Percentiles rank a stretch among this genome's conserved stretches.
Conservation (phyloP, 2,797 vertebrate species). For the Xiphophorus birchmanni region DNA sequence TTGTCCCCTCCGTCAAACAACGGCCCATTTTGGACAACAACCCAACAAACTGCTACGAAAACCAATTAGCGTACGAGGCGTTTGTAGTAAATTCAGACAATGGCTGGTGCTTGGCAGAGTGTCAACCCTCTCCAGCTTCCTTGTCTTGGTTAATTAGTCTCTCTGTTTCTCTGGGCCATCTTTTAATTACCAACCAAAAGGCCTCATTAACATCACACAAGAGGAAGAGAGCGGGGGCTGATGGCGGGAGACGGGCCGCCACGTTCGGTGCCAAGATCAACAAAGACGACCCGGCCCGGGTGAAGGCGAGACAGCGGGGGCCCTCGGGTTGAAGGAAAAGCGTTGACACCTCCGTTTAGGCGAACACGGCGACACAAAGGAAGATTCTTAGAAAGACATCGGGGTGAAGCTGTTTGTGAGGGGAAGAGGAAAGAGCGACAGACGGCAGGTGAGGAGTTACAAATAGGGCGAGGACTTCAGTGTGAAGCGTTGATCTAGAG, state of each 20-base stretch:
- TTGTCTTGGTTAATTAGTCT: slow-evolving; percentile 79
- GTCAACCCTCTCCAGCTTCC: slow-evolving; percentile 65
- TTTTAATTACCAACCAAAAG: slow-evolving; percentile 82
- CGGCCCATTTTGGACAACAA: slow-evolving; percentile 32
- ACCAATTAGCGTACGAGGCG: slow-evolving; percentile 46
- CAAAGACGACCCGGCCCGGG: slow-evolving; percentile 46
- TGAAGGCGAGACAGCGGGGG: slow-evolving; percentile 13
- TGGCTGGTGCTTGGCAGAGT: slow-evolving; percentile 61
- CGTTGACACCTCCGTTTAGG: neutral
- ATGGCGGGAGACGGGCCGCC: slow-evolving; percentile 56
- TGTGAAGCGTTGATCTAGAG: neutral
- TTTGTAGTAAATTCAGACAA: slow-evolving; percentile 58
- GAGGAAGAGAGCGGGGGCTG: slow-evolving; percentile 56
- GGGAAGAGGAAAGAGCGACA: neutral
- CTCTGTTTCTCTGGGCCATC: slow-evolving; percentile 75
- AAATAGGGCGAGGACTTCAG: neutral
- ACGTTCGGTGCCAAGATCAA: slow-evolving; percentile 56
- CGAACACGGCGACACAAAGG: slow-evolving; percentile 16
- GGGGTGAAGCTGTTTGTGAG: slow-evolving; percentile 18
- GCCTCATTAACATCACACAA: slow-evolving; percentile 79
- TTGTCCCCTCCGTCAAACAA: slow-evolving; percentile 12
- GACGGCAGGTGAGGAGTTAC: neutral
- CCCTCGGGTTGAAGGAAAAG: slow-evolving; percentile 20
- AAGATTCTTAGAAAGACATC: slow-evolving; percentile 36
- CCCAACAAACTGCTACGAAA: slow-evolving; percentile 24